Conservation (phyloP, 2,888 invertebrate genomes). For the Ypsolopha sequella region DNA sequence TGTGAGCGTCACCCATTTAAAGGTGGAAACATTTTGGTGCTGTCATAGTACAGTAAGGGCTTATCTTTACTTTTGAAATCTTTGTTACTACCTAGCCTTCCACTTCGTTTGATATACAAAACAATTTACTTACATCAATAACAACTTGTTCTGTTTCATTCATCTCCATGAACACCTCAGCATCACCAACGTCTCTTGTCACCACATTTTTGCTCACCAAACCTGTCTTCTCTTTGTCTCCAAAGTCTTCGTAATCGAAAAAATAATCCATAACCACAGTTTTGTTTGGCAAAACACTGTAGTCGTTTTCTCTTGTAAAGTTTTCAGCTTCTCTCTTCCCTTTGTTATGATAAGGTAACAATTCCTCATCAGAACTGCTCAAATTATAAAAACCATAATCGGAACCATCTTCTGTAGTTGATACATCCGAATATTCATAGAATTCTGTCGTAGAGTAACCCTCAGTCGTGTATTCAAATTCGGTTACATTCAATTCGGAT, state of each 20-base stretch:
- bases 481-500: slow-evolving; percentile 39
- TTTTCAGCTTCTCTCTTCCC: neutral
- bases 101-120: neutral
- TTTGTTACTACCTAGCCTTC: too few relatives aligned
- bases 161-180: slow-evolving; percentile 21
- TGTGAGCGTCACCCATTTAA: too few relatives aligned
- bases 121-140: neutral
- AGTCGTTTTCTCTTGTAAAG: slow-evolving; percentile 18
- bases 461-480: slow-evolving; percentile 8
- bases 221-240: slow-evolving; percentile 26
- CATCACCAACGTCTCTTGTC: slow-evolving; percentile 27
- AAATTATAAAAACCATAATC: neutral
- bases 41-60: too few relatives aligned
- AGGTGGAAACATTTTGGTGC: too few relatives aligned
- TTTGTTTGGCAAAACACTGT: slow-evolving; percentile 23
- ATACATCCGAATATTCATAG: neutral
- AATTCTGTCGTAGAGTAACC: slow-evolving; percentile 6
- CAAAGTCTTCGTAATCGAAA: slow-evolving; percentile 29
- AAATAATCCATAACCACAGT: slow-evolving; percentile 33
- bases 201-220: slow-evolving; percentile 31
- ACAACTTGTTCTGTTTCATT: neutral
- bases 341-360: neutral
- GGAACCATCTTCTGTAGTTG: neutral
- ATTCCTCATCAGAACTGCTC: neutral
- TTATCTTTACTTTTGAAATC: too few relatives aligned